Percentiles rank a stretch among this genome's conserved stretches.
phyloP scores from a whole-genome alignment of 64 coral and sea anemone genomes.

The Actinia equina region DNA sequence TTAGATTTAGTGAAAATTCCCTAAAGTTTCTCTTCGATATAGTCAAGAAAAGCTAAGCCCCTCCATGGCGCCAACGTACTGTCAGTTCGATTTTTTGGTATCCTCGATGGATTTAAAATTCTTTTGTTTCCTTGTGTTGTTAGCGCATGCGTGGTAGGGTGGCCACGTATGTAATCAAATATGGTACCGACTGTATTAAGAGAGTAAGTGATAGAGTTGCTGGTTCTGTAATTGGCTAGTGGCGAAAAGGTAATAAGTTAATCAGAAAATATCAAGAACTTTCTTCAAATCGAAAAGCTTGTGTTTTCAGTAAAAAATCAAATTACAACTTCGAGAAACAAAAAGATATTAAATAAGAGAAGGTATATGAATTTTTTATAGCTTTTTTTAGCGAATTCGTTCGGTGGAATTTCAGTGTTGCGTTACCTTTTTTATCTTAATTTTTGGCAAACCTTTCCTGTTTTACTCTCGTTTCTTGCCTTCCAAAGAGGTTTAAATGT shows the following conservation, averaged over 20 bases:
- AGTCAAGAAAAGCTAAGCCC: background rate
- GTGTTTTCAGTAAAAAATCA: background rate
- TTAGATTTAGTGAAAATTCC: background rate
- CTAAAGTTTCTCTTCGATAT: background rate
- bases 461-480: background rate
- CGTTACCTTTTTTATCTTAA: background rate
- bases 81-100: slow-evolving; percentile 17
- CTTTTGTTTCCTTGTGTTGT: slow-evolving; percentile 64
- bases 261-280: background rate
- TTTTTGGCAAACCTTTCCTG: background rate
- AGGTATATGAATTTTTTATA: background rate
- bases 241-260: background rate
- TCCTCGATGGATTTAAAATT: slow-evolving; percentile 66
- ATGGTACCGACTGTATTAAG: slow-evolving; percentile 37
- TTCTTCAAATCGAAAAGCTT: background rate
- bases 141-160: slow-evolving; percentile 50
- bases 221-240: background rate
- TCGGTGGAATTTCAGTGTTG: background rate
- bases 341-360: background rate
- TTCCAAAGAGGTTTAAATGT: background rate
- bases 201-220: background rate
- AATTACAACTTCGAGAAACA: background rate
- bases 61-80: background rate
- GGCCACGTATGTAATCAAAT: slow-evolving; percentile 88
- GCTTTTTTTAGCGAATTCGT: background rate